Percentiles rank a stretch among this genome's conserved stretches.
phyloP scores from a whole-genome alignment of 2,113 vertebrate genomes.

The Nerophis ophidion region DNA sequence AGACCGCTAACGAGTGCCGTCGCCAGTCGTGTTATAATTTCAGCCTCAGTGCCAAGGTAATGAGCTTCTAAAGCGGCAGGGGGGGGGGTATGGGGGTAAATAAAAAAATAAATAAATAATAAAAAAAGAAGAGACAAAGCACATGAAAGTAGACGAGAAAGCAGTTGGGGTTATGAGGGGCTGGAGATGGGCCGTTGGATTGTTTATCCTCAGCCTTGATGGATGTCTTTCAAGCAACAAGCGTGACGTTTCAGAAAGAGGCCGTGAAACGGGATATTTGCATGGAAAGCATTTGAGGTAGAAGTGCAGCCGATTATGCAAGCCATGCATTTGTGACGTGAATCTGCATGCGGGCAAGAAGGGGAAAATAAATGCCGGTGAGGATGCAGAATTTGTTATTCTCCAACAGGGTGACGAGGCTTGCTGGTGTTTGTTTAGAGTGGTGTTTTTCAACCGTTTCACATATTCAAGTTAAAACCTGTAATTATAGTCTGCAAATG shows the following conservation, averaged over 20 bases:
- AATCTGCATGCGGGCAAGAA: background rate
- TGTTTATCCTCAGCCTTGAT: slow-evolving; percentile 58
- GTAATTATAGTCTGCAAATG: too few relatives aligned
- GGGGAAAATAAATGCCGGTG: background rate
- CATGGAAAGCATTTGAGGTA: slow-evolving; percentile 48
- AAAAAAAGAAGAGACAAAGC: slow-evolving; percentile 45
- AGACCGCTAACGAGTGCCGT: slow-evolving; percentile 71
- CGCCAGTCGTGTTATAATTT: slow-evolving; percentile 71
- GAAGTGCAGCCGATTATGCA: slow-evolving; percentile 28
- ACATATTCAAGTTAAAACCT: too few relatives aligned
- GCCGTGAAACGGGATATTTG: slow-evolving; percentile 47
- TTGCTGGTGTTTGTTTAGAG: slow-evolving; percentile 54
- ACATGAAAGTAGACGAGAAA: slow-evolving; percentile 64
- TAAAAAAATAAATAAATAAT: slow-evolving; percentile 40
- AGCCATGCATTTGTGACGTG: background rate
- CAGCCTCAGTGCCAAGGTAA: slow-evolving; percentile 57
- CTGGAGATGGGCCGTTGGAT: slow-evolving; percentile 49
- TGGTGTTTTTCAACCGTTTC: too few relatives aligned
- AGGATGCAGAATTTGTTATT: slow-evolving; percentile 37
- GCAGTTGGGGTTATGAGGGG: slow-evolving; percentile 56
- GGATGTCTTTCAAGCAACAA: slow-evolving; percentile 53
- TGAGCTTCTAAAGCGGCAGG: slow-evolving; percentile 47
- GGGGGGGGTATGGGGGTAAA: slow-evolving; percentile 30
- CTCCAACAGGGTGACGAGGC: slow-evolving; percentile 38
- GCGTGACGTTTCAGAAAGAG: slow-evolving; percentile 15